Conservation (phyloP, 2,888 invertebrate species). For the Strigamia transsilvanica region DNA sequence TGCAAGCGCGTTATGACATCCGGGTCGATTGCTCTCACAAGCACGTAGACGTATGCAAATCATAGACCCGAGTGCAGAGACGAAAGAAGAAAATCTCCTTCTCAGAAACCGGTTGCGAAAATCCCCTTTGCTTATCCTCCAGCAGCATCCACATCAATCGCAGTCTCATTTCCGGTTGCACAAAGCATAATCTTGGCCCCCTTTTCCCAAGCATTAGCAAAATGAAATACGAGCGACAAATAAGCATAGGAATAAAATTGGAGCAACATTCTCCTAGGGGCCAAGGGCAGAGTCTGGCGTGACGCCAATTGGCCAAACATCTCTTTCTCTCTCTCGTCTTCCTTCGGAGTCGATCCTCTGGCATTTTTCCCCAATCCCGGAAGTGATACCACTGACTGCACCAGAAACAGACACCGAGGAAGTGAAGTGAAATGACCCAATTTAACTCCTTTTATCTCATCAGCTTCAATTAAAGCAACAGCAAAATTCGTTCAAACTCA, state of each 20-base stretch:
- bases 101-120: slow-evolving; percentile 2
- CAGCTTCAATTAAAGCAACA: background rate
- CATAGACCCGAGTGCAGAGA: background rate
- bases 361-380: background rate
- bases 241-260: background rate
- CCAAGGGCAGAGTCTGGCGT: background rate
- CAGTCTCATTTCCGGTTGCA: slow-evolving; percentile 2
- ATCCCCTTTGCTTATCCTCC: background rate
- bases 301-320: background rate
- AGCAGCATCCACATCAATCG: background rate
- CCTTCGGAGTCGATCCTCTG: background rate
- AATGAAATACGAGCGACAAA: slow-evolving; percentile 2
- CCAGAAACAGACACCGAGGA: background rate
- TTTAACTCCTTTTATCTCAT: background rate
- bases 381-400: slow-evolving; percentile 1
- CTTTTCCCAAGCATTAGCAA: background rate
- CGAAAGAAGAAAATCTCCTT: background rate
- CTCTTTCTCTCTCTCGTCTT: background rate
- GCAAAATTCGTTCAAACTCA: background rate
- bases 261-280: background rate
- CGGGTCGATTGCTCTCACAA: slow-evolving; percentile 3
- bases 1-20: slow-evolving; percentile 6
- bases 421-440: slow-evolving; percentile 2
- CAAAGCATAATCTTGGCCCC: background rate
- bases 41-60: slow-evolving; percentile 3